phyloP scores from a whole-genome alignment of 2,888 invertebrate species.

The Drosophila meridionalis region DNA sequence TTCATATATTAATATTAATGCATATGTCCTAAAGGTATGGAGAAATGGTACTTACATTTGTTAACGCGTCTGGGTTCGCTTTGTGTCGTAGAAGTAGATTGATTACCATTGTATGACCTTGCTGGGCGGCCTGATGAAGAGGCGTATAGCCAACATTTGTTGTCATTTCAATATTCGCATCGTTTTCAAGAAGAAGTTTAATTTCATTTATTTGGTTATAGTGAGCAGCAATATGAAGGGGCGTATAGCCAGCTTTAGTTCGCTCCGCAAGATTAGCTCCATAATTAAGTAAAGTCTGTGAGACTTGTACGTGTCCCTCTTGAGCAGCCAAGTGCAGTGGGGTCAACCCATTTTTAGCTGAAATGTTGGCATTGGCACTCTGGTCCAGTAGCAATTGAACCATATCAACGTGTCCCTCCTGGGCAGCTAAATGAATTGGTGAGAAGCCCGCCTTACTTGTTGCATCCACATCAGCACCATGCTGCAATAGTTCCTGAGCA shows the following conservation, averaged over 20 bases:
- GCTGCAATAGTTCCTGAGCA: conserved; percentile 96
- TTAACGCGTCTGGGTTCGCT: conserved; percentile 97
- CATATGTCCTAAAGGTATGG: no score
- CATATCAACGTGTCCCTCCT: conserved; percentile 98
- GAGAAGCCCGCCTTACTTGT: conserved; percentile 98
- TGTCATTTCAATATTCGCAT: conserved; percentile 93
- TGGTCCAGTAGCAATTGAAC: conserved; percentile 96
- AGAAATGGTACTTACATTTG: conserved; percentile 90
- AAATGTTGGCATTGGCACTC: conserved; percentile 93
- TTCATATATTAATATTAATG: no score
- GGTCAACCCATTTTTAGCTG: conserved; percentile 93
- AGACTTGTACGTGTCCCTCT: conserved; percentile 95
- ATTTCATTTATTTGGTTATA: conserved; percentile 98
- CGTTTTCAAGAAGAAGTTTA: conserved; percentile 93
- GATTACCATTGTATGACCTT: conserved; percentile 98
- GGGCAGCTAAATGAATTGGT: conserved; percentile 96
- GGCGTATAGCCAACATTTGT: conserved; percentile 96
- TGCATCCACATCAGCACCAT: conserved; percentile 92
- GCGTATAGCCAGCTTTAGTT: conserved; percentile 96
- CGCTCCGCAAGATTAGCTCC: conserved; percentile 90
- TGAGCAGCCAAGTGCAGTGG: conserved; percentile 98
- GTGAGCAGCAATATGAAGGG: conserved; percentile 98
- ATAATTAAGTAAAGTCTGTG: conserved; percentile 91
- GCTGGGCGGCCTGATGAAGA: conserved; percentile 98
- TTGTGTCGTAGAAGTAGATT: conserved; percentile 95